Conservation (phyloP, 2,797 vertebrate species). For the Poeciliopsis paucimaculata region DNA sequence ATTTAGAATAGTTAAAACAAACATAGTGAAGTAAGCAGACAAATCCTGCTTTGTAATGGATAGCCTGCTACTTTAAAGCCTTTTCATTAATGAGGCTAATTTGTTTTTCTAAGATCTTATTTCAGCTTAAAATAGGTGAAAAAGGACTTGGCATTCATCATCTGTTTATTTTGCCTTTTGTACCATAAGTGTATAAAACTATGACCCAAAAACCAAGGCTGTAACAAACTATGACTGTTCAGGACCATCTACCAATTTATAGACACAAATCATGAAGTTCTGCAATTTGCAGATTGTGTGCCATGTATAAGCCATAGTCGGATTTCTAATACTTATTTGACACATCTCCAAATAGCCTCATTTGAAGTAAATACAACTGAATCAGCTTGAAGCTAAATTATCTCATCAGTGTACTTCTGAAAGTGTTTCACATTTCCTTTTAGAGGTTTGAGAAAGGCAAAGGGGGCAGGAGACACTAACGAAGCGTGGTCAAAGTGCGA, state of each 20-base stretch:
- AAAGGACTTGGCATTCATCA: background rate
- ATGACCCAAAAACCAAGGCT: background rate
- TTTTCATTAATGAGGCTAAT: background rate
- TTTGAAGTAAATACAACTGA: slow-evolving; percentile 44
- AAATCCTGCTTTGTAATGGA: background rate
- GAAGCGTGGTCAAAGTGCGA: slow-evolving; percentile 56
- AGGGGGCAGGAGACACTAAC: slow-evolving; percentile 46
- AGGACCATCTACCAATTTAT: background rate
- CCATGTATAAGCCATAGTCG: background rate
- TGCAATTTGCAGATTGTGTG: background rate
- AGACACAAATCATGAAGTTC: background rate
- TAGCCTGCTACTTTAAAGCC: background rate
- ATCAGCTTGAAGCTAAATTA: slow-evolving; percentile 31
- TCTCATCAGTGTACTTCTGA: slow-evolving; percentile 31
- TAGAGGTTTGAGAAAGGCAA: slow-evolving; percentile 46
- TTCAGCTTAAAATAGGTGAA: background rate
- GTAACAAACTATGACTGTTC: background rate
- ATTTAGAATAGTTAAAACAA: background rate
- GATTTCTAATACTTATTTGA: background rate
- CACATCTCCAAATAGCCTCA: slow-evolving; percentile 11
- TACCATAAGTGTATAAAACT: background rate
- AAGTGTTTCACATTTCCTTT: slow-evolving; percentile 48
- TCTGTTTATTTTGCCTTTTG: background rate
- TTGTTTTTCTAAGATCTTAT: background rate
- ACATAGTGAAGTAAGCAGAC: background rate